Evolutionary conservation across 1,140 invertebrate species (phyloP).

Genomic region (Pseudomyrmex sp.): DNA sequence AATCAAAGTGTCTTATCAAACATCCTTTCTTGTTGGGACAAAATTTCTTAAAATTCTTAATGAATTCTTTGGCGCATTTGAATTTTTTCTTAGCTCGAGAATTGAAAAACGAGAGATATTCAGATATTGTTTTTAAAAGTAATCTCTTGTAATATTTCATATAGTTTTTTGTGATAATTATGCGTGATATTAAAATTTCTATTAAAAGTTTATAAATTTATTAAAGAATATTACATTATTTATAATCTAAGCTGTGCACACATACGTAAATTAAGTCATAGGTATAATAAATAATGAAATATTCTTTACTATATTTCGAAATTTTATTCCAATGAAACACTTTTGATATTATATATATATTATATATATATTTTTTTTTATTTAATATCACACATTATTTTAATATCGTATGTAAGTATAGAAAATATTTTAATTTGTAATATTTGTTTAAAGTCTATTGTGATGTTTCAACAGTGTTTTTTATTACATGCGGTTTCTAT

Average conservation of each 20-base stretch:
- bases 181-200: too few species aligned
- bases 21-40: neutral
- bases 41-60: neutral
- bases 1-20: conserved; percentile 6
- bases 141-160: conserved; percentile 6
- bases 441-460: neutral
- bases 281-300: too few species aligned
- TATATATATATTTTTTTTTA: too few species aligned
- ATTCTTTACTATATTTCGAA: too few species aligned
- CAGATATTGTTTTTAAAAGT: conserved; percentile 31
- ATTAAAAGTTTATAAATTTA: too few species aligned
- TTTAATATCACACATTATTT: too few species aligned
- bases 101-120: neutral
- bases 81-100: neutral
- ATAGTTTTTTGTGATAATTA: neutral
- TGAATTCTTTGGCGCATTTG: conserved; percentile 7
- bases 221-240: too few species aligned
- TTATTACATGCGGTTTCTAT: neutral
- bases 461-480: neutral
- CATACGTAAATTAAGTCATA: too few species aligned
- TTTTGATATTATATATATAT: too few species aligned
- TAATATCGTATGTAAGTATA: neutral
- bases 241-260: too few species aligned
- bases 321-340: too few species aligned
- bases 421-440: neutral